phyloP scores from a whole-genome alignment of 2,113 vertebrate species.

The Cervus canadensis region DNA sequence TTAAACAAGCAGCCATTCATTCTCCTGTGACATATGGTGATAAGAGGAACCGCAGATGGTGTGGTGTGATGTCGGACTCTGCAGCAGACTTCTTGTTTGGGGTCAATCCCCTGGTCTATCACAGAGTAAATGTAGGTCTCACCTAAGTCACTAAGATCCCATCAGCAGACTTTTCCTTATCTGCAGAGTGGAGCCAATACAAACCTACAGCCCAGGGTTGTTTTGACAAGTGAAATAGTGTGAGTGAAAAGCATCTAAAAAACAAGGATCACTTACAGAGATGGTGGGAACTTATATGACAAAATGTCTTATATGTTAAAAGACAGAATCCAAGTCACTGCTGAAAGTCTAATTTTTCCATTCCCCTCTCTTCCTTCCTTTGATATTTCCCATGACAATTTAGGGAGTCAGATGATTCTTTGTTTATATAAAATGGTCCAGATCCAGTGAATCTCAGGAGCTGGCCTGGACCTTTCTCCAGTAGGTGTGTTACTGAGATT shows the following conservation, averaged over 20 bases:
- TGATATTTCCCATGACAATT: constrained; percentile 63
- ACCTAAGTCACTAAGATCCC: not conserved
- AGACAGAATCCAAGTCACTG: not conserved
- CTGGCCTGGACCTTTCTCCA: constrained; percentile 40
- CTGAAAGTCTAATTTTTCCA: not conserved
- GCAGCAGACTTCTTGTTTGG: not conserved
- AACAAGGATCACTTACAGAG: not conserved
- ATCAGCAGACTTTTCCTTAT: not conserved
- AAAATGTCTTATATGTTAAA: not conserved
- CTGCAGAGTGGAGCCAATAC: not conserved
- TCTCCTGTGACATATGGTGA: not conserved
- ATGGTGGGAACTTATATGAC: not conserved
- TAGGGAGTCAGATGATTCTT: constrained; percentile 52
- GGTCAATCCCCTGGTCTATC: not conserved
- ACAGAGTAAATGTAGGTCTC: not conserved
- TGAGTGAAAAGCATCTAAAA: constrained; percentile 13
- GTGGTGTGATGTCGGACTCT: not conserved
- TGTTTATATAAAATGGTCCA: constrained; percentile 69
- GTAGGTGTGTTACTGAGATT: constrained; percentile 47
- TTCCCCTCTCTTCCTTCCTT: constrained; percentile 47
- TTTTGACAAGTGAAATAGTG: constrained; percentile 17
- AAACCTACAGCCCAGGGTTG: not conserved
- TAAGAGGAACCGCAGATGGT: not conserved
- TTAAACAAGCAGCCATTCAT: not conserved
- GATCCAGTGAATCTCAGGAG: constrained; percentile 64